Evolutionary conservation across 2,888 invertebrate genomes (phyloP).

Genomic region (Digitonthophagus gazella): DNA sequence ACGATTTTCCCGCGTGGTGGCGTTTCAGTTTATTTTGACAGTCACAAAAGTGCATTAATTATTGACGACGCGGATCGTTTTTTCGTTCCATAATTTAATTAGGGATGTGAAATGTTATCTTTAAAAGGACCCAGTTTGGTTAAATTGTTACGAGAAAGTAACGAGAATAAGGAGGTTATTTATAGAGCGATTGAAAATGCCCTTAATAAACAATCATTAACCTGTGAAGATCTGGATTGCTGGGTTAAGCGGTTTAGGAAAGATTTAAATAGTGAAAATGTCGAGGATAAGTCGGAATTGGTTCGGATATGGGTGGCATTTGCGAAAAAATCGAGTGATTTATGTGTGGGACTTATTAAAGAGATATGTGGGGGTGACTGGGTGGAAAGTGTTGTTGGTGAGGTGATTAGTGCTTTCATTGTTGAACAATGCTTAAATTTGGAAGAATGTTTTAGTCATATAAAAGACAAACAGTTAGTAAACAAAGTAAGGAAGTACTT

Average conservation of each 20-base stretch:
- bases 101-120: background rate
- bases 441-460: slow-evolving; percentile 2
- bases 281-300: slow-evolving; percentile 14
- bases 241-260: background rate
- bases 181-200: background rate
- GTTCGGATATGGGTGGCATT: slow-evolving; percentile 10
- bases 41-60: background rate
- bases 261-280: background rate
- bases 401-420: slow-evolving; percentile 9
- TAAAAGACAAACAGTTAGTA: background rate
- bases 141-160: background rate
- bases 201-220: background rate
- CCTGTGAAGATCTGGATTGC: background rate
- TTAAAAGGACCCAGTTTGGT: background rate
- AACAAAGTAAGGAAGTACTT: background rate
- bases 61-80: no score
- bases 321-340: background rate
- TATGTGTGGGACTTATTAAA: slow-evolving; percentile 7
- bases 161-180: background rate
- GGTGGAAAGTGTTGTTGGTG: background rate
- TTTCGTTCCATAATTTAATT: no score
- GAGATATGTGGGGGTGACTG: slow-evolving; percentile 5
- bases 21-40: background rate
- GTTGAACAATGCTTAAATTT: slow-evolving; percentile 12
- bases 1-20: background rate